Evolutionary conservation across 2,888 invertebrate species (phyloP).

Genomic region (Onthophagus sagittarius): DNA sequence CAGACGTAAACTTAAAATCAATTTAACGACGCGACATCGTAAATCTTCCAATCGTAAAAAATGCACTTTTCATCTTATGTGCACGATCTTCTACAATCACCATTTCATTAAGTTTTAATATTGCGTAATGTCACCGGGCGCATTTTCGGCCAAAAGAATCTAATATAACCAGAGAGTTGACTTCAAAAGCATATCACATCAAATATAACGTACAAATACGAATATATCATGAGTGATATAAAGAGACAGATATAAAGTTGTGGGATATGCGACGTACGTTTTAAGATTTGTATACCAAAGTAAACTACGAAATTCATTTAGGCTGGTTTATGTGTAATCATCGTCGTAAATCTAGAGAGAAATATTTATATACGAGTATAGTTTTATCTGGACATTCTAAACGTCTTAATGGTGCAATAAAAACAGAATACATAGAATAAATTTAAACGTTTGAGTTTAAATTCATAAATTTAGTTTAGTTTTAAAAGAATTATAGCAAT

Average conservation of each 20-base stretch:
- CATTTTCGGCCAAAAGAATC: neutral
- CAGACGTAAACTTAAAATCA: neutral
- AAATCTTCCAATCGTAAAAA: neutral
- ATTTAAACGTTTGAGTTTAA: too few relatives aligned
- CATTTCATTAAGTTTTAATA: neutral
- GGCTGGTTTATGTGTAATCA: neutral
- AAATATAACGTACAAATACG: neutral
- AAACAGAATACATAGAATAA: neutral
- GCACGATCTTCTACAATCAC: neutral
- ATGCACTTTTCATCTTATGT: neutral
- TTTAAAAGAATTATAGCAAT: too few relatives aligned
- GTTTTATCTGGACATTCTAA: neutral
- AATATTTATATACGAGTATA: neutral
- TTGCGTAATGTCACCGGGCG: neutral
- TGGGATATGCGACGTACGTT: neutral
- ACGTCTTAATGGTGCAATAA: neutral
- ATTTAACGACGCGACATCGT: neutral
- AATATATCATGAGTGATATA: neutral
- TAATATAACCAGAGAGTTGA: neutral
- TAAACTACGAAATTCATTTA: neutral
- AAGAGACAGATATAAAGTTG: neutral
- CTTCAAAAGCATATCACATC: neutral
- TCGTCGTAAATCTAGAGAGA: neutral
- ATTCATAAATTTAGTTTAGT: too few relatives aligned
- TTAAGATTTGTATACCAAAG: neutral